Evolutionary conservation across 2,888 invertebrate species (phyloP).

Genomic region (Ferrisia virgata): DNA sequence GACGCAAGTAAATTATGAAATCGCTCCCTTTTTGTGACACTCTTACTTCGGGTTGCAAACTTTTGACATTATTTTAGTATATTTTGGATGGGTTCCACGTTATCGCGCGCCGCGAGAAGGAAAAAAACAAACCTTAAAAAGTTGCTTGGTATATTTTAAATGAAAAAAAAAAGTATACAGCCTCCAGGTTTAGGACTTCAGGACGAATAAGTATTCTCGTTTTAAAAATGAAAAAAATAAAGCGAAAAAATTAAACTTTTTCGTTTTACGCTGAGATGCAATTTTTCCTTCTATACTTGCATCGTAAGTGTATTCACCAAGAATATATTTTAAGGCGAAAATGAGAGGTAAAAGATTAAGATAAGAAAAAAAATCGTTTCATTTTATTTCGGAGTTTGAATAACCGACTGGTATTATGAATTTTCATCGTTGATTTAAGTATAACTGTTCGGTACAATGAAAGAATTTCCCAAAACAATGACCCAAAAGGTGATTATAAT

Average conservation of each 20-base stretch:
- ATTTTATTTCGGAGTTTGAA: not conserved
- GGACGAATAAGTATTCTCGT: not conserved
- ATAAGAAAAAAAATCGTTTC: not conserved
- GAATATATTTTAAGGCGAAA: too few relatives aligned
- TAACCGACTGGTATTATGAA: too few relatives aligned
- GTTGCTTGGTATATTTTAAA: conserved; percentile 15
- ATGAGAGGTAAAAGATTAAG: not conserved
- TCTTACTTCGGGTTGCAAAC: conserved; percentile 12
- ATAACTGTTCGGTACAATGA: too few relatives aligned
- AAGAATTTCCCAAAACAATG: too few relatives aligned
- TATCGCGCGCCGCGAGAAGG: not conserved
- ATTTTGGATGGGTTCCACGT: conserved; percentile 30
- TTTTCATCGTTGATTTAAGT: too few relatives aligned
- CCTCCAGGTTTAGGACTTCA: conserved; percentile 16
- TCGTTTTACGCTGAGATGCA: conserved; percentile 21
- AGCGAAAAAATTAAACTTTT: conserved; percentile 25
- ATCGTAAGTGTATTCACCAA: not conserved
- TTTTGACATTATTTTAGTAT: conserved; percentile 25
- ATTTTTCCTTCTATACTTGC: not conserved
- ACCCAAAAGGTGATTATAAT: too few relatives aligned
- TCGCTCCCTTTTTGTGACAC: conserved; percentile 27
- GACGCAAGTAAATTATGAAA: conserved; percentile 28
- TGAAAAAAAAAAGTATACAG: conserved; percentile 26
- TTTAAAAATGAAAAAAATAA: too few relatives aligned
- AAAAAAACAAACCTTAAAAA: not conserved